Evolutionary conservation across 1,140 invertebrate species (phyloP), one percentile per base, ranked within the genome.

Genomic region (Hypothenemus hampei): DNA sequence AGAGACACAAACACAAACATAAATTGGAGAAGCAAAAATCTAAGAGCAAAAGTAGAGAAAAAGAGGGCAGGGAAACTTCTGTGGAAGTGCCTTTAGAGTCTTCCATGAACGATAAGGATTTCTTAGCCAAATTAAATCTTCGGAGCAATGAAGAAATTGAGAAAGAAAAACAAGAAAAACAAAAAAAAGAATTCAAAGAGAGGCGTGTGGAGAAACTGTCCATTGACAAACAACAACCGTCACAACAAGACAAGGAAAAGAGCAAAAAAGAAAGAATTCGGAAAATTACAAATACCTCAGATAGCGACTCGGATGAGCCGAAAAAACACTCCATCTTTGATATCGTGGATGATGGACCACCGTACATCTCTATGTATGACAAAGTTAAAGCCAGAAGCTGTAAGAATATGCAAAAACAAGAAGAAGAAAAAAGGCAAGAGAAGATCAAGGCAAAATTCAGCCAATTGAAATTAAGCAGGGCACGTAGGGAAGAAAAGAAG

Each of bases 321-420:
- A 85, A 91, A 68, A 91, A 90, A 72, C 87, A 90, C 74, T 93
- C 90, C n/a, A 92, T 91, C 60, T 93, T 92, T 72, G 89, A 93
- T 67, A 91, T 92, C 53, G 81, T 90, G 18, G 87, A 91, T 64
- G 90, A 93, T 64, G 91, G 87, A 57, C 89, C 89, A 3, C 85
- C 85, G 10, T 96, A 94, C 67, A 91, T 94, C 53, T 97, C 93
- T 23, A 98, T 98, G 94, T 98, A 98, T 71, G 95, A 97, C 69
- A 97, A 97, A 74, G 93, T 98, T 0, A 98, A 98, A 74, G 89
- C 93, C 3, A 81, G 93, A 33, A 95, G 92, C 19, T 93, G 87
- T 48, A 91, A 91, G 69, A 89, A 91, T 66, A 89, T 91, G 85
- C 88, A 91, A 71, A 91, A 91, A 68, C 81, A 90, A 62, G 89